Evolutionary conservation across 2,888 invertebrate genomes (phyloP), one percentile per base, ranked within the genome.

Genomic region (Ormyrus rosae): DNA sequence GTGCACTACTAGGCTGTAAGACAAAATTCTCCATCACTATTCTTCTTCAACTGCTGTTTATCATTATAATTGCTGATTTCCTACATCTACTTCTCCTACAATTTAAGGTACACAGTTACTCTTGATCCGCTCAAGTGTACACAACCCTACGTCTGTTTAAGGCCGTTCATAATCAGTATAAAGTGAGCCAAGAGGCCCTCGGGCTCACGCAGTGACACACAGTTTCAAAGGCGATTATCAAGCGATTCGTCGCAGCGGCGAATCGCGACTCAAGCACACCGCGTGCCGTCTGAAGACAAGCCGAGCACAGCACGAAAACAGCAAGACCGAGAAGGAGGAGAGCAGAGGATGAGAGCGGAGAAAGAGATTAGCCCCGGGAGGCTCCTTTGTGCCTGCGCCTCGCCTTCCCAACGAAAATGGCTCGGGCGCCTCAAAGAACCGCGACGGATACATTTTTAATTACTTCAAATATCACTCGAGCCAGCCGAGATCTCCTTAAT

Each of bases 381-480:
- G 85, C 85, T 87, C 84, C 88, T 89, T 89, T 89, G 88, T 89
- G 82, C 34, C 34, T 13, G 50, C 69, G 65, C 9, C 13, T 68
- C 85, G 81, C 85, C 34, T 34, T 34, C 34, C 34, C 86, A 86
- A 87, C 87, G 87, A 86, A 88, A 88, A 87, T 86, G 83, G 85
- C 86, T 86, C 86, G 69, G 50, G 34, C 34, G n/a, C 80, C 34
- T 80, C 90, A 90, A 90, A 90, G 90, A 89, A 88, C 89, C 88
- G 87, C 87, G 88, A 88, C 86, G 88, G 87, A 90, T 90, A 89
- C 89, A 90, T 90, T 90, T 90, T 90, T 90, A 90, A 90, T 90
- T 90, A 87, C 88, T 85, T 89, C 87, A 87, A 89, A 89, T 90
- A 90, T 89, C 88, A 87, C 87, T 89, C 85, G 84, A 46, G 82